Evolutionary conservation across 2,113 vertebrate species (phyloP), one percentile per base, ranked within the genome.

Genomic region (Hippopotamus amphibius): DNA sequence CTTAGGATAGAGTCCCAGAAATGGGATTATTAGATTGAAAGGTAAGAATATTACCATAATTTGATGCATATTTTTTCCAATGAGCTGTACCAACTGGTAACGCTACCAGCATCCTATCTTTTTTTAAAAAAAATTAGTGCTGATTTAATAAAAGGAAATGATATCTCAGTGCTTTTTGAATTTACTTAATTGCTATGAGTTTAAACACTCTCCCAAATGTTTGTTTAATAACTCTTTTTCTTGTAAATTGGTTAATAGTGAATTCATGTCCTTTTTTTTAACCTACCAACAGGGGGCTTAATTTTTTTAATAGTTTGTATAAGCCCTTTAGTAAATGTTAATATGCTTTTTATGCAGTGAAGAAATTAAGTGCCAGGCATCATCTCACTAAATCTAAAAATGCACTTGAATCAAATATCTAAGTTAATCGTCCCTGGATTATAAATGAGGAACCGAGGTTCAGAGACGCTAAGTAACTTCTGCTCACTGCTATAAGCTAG

Each of bases 321-420:
- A 88, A 76, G 30, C 26, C 43, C 46, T 74, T 97, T 48, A 76
- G 50, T 80, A 92, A 92, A 87, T 92, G 53, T 79, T 92, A 82
- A 55, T 68, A 63, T 43, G 26, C 57, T 86, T 93, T 96, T 88
- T 82, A 86, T 72, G 0, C 21, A 86, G 26, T 21, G 46, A 93
- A 86, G 89, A 94, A 95, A 93, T 84, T 82, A 93, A 80, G 76
- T 91, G 24, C 7, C 22, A 93, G 72, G 33, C 30, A 82, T 88
- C 71, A 74, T 77, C 48, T 93, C 50, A 88, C 66, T 57, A 95
- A 95, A 94, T 90, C n/a, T 53, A 13, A 90, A 95, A 97, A 92
- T 83, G 7, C 63, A 87, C 28, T 92, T 96, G 68, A 84, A 91
- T 84, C 94, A 86, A 97, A 72, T 57, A 94, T 88, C 30, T 93